Base-by-base conservation (phyloP, 1,140 invertebrate species). In the Zaprionus taronus region DNA sequence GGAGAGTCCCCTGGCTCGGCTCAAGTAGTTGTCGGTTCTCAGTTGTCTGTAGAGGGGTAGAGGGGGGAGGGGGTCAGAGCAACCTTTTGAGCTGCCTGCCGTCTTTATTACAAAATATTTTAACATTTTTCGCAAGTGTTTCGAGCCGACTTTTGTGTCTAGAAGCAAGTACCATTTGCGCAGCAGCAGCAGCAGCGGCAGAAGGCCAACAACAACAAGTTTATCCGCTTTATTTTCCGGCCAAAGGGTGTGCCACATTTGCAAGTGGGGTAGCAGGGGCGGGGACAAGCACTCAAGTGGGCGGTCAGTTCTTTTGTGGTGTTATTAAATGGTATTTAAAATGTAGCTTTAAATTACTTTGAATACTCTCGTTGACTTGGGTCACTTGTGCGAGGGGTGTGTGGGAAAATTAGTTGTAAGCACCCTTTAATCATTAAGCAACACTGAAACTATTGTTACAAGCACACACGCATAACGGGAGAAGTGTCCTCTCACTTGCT, bases 101-200 rank as follows among this genome's bases (percentile, higher is more conserved):
- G 80, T 74, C 75, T 90, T 90, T 90, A 87, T 87, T 89, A 89
- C 81, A 81, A 87, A 90, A 87, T 87, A 89, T 87, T 87, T 89
- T 75, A 87, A 87, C 84, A 87, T 90, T 89, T 87, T 87, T 87
- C 84, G 85, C 79, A 87, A 87, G 84, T 87, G 84, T 87, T 87
- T 87, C 84, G 89, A 90, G 85, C 80, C 81, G 84, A 82, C 81
- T 87, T 87, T 89, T 87, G 84, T 87, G 84, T 89, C 81, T 87
- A 89, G 77, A 87, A 83, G 78, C 78, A 87, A 87, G 84, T 89
- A 79, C 78, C 83, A 89, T 87, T 84, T 89, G 84, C 79, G 81
- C 66, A 71, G n/a, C n/a, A 20, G 20, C 20, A 20, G 71, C 61
- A 81, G 81, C 66, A 65, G 71, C 28, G 28, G 28, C 61, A 64